phyloP scores from a whole-genome alignment of 2,888 invertebrate species.

The Chloroclysta siterata region DNA sequence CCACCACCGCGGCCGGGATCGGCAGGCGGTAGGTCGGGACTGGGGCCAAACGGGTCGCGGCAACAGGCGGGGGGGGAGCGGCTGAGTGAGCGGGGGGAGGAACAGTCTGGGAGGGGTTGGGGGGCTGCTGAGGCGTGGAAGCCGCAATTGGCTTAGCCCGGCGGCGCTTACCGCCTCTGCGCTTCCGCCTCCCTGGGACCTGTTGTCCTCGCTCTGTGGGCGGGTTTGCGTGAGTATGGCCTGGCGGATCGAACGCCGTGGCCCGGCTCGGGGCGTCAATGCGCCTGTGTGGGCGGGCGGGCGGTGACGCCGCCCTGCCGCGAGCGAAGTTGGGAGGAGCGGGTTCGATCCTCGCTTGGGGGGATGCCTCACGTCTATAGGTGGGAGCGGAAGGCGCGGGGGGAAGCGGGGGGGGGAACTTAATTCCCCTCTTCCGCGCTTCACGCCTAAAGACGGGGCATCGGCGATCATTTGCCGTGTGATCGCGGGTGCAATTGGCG shows the following conservation, averaged over 20 bases:
- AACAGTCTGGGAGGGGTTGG: neutral
- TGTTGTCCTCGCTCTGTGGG: neutral
- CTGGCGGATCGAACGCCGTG: neutral
- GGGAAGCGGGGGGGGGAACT: neutral
- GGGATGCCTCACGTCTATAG: too few relatives aligned
- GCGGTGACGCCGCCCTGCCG: neutral
- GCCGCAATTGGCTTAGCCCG: neutral
- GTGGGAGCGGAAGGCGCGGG: neutral
- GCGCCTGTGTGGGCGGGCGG: too few relatives aligned
- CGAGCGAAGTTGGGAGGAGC: neutral
- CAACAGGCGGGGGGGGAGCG: too few relatives aligned
- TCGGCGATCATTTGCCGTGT: conserved; percentile 26
- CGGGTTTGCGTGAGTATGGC: neutral
- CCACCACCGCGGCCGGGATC: neutral
- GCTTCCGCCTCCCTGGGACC: neutral
- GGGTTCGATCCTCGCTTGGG: too few relatives aligned
- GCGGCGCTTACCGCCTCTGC: neutral
- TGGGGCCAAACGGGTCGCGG: neutral
- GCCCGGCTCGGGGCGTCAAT: too few relatives aligned
- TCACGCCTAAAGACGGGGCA: conserved; percentile 13
- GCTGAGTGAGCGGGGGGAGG: neutral
- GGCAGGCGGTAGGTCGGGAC: neutral
- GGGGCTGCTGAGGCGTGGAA: neutral
- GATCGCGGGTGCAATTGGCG: conserved; percentile 28
- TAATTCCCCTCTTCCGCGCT: conserved; percentile 14